phyloP scores from a whole-genome alignment of 2,888 invertebrate genomes.

The Notodonta ziczac region DNA sequence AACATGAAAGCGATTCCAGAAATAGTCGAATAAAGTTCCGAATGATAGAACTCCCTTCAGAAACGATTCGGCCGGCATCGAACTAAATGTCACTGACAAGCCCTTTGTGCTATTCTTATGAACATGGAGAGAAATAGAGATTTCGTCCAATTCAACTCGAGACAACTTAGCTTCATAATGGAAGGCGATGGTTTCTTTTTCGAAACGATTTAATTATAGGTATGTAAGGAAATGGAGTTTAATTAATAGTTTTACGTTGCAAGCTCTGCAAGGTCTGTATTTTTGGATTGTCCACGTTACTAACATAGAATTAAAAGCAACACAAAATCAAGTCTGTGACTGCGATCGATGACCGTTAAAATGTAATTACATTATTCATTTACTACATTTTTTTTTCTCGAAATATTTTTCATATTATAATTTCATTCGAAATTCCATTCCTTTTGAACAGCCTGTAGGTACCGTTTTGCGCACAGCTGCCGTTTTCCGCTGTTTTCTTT shows the following conservation, averaged over 20 bases:
- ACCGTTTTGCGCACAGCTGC: constrained; percentile 57
- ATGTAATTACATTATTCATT: too few species aligned
- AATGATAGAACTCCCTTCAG: not conserved
- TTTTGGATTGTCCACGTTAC: too few species aligned
- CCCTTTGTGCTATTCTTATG: constrained; percentile 3
- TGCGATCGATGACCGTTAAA: too few species aligned
- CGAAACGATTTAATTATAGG: not conserved
- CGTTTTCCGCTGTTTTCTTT: constrained; percentile 51
- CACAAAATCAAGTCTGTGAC: too few species aligned
- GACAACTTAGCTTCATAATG: not conserved
- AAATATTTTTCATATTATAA: too few species aligned
- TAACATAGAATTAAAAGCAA: too few species aligned
- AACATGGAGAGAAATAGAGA: not conserved
- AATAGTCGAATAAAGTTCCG: not conserved
- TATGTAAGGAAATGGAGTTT: not conserved
- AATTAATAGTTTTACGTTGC: too few species aligned
- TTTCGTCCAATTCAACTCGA: not conserved
- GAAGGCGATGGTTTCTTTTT: not conserved
- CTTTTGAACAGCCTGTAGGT: constrained; percentile 54
- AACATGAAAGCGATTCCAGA: not conserved
- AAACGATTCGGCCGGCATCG: not conserved
- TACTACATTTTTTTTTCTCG: too few species aligned
- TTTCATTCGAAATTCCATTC: constrained; percentile 13
- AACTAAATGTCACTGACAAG: constrained; percentile 3
- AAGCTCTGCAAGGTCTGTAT: too few species aligned